Percentiles rank a stretch among this genome's conserved stretches.
phyloP scores from a whole-genome alignment of 2,797 vertebrate genomes.

The Gallinago stenura region DNA sequence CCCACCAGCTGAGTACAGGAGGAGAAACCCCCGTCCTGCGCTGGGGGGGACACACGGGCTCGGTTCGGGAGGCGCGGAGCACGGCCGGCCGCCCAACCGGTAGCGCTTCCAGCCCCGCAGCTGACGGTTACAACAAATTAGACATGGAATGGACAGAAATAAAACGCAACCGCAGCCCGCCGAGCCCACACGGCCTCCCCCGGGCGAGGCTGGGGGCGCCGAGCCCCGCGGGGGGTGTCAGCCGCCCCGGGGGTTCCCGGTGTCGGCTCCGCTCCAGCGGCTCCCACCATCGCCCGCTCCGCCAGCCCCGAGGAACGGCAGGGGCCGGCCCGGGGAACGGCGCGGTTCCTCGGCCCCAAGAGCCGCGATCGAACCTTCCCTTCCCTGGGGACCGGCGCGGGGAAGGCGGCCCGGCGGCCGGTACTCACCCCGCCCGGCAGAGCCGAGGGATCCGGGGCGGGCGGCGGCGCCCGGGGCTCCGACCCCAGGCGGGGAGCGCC shows the following conservation, averaged over 20 bases:
- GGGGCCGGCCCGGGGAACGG: not conserved
- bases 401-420: not conserved
- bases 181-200: not conserved
- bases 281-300: not conserved
- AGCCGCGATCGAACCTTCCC: not conserved
- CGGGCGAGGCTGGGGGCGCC: not conserved
- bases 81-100: not conserved
- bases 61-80: not conserved
- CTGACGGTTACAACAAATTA: not conserved
- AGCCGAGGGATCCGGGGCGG: not conserved
- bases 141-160: not conserved
- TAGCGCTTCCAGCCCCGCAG: not conserved
- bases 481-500: not conserved
- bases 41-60: not conserved
- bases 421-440: not conserved
- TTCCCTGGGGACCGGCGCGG: not conserved
- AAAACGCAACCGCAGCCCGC: not conserved
- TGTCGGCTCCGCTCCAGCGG: not conserved
- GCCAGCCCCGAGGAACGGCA: not conserved
- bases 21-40: not conserved
- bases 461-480: not conserved
- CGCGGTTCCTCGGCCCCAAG: not conserved
- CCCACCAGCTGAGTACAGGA: rapidly evolving
- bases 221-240: not conserved
- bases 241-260: not conserved